Conservation (phyloP, 1,140 invertebrate species). For the Sminthurides bifidus region DNA sequence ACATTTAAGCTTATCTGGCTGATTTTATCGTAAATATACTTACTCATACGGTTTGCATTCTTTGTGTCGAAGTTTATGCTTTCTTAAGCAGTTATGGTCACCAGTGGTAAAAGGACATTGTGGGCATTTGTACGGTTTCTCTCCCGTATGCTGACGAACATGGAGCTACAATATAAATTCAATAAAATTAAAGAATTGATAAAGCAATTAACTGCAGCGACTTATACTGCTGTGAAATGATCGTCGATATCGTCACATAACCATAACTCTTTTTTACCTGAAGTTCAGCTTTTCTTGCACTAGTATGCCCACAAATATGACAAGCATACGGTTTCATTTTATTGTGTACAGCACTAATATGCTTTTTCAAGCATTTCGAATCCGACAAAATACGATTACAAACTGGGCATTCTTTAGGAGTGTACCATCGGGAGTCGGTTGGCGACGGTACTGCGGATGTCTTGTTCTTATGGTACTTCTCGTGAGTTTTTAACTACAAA, state of each 20-base stretch:
- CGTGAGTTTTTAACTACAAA: slow-evolving; percentile 34
- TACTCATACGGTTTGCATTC: slow-evolving; percentile 47
- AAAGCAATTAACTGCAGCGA: not conserved
- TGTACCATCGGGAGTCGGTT: slow-evolving; percentile 42
- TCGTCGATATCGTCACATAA: not conserved
- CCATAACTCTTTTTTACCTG: slow-evolving; percentile 34
- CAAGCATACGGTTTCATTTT: slow-evolving; percentile 64
- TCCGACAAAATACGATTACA: slow-evolving; percentile 58
- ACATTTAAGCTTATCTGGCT: not conserved
- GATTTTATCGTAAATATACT: slow-evolving; percentile 1
- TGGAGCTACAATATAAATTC: slow-evolving; percentile 48
- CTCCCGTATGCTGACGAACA: slow-evolving; percentile 58
- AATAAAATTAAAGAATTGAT: not conserved
- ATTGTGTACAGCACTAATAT: slow-evolving; percentile 62
- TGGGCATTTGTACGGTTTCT: slow-evolving; percentile 69
- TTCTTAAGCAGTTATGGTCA: slow-evolving; percentile 67
- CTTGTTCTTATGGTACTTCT: slow-evolving; percentile 32
- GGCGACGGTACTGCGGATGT: slow-evolving; percentile 34
- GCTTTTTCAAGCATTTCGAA: slow-evolving; percentile 59
- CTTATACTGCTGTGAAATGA: not conserved
- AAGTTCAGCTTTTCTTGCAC: slow-evolving; percentile 48
- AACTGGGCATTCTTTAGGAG: slow-evolving; percentile 53
- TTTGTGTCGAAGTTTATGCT: slow-evolving; percentile 64
- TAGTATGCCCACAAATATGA: slow-evolving; percentile 59
- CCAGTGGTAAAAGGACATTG: slow-evolving; percentile 59